These are phyloP conservation scores for Oithona nana DNA, from an alignment of 2,888 invertebrate species.

Conservation along the genomic window DNA sequence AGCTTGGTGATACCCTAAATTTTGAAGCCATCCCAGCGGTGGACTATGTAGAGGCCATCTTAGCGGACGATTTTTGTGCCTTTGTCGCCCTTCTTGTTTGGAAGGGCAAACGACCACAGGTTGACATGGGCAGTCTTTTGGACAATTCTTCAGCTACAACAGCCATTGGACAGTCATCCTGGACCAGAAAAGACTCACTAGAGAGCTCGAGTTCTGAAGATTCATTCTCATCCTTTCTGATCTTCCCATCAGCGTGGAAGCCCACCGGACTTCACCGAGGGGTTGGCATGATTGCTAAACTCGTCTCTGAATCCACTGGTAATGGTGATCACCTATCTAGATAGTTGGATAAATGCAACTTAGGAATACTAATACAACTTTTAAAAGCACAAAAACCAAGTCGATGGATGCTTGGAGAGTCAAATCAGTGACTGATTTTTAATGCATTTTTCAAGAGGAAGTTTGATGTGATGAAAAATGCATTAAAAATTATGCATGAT, in stretches of 20 bases:
- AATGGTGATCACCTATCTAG: no score
- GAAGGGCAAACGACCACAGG: conserved; percentile 1
- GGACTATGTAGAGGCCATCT: not conserved
- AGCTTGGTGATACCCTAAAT: not conserved
- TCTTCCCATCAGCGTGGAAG: not conserved
- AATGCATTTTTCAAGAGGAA: no score
- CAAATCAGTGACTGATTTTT: no score
- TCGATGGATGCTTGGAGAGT: no score
- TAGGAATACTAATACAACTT: no score
- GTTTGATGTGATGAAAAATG: no score
- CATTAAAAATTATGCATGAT: no score
- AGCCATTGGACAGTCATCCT: not conserved
- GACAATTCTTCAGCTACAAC: not conserved
- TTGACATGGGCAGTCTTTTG: not conserved
- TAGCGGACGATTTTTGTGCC: not conserved
- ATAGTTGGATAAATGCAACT: no score
- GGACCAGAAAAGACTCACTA: not conserved
- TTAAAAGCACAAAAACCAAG: no score
- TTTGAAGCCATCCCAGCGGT: not conserved
- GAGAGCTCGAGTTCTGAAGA: not conserved
- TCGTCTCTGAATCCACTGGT: not conserved
- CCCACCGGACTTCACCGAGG: not conserved
- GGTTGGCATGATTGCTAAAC: not conserved
- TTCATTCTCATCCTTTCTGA: not conserved
- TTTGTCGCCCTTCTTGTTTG: conserved; percentile 2